Conservation (phyloP, 2,797 vertebrate species). For the Spinibarbus caldwelli region DNA sequence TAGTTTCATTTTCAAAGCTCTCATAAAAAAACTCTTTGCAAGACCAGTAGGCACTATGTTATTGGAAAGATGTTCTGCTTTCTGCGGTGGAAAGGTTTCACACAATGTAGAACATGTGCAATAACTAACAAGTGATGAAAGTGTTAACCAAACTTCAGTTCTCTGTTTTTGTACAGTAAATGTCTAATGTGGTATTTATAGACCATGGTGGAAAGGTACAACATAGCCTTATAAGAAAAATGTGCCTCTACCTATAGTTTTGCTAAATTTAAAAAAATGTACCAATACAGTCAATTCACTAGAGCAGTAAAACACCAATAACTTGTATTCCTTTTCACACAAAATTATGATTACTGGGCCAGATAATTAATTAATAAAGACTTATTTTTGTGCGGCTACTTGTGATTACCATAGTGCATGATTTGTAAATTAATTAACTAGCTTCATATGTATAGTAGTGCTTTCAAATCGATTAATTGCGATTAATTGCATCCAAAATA, state of each 20-base stretch:
- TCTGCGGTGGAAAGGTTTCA: background rate
- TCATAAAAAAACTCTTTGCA: background rate
- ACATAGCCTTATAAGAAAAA: background rate
- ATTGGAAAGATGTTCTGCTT: constrained; percentile 15
- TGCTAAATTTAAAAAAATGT: background rate
- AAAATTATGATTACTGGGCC: background rate
- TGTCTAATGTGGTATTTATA: background rate
- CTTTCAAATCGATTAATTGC: too few relatives aligned
- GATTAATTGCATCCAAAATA: too few relatives aligned
- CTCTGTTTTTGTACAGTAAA: too few relatives aligned
- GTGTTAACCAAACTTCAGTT: background rate
- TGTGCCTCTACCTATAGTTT: background rate
- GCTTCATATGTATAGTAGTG: background rate
- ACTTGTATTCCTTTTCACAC: background rate
- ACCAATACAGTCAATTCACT: background rate
- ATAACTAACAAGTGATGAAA: constrained; percentile 21
- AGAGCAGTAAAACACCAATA: too few relatives aligned
- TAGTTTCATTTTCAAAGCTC: constrained; percentile 16
- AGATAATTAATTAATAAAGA: background rate
- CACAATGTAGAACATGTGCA: background rate
- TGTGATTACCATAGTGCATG: background rate
- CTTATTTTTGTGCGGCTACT: background rate
- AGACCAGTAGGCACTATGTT: background rate
- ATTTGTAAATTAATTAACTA: constrained; percentile 3
- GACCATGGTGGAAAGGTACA: background rate